Base-by-base conservation (phyloP, 2,113 vertebrate genomes). In the Oryzias curvinotus region DNA sequence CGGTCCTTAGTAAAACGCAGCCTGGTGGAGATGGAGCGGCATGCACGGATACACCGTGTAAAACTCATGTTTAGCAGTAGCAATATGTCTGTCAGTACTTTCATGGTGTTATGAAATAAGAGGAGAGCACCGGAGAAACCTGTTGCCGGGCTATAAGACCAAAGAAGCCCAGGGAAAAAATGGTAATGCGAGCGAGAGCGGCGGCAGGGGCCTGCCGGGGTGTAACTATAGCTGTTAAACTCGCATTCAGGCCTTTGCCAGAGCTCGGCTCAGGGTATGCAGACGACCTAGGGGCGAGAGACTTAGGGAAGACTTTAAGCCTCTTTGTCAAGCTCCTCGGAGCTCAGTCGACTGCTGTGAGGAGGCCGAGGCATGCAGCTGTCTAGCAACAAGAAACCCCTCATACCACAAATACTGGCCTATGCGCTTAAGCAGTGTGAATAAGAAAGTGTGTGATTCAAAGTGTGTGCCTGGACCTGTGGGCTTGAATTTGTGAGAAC, bases 151-250 rank as follows among this genome's bases (percentile, higher is more conserved):
- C 73, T 87, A 85, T 84, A 85, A 87, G 84, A 85, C 85, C 75
- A 75, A 84, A 85, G 82, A 55, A 74, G 80, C 72, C 79, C 57
- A 48, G 57, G 66, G 66, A 75, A 88, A 87, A 83, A 87, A 90
- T 88, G 85, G 80, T 85, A 89, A 88, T 87, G 82, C 75, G 63
- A 72, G 74, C 42, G 25, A 75, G 61, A 67, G 67, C 41, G 55
- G 82, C 62, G 65, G 84, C 79, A 72, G 85, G 79, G 85, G 83
- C 82, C 88, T 85, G 82, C 72, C 65, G 73, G 78, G 79, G 84
- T 84, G 86, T 89, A 87, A 90, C 89, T 89, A 90, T 90, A 91
- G 90, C 88, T 89, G 81, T 84, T 85, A 84, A 85, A 86, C 82
- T 85, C 81, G 85, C 77, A 85, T 87, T 86, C 83, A 88, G 82